Base-by-base conservation (phyloP, 1,140 invertebrate species). In the Colletes gigas region DNA sequence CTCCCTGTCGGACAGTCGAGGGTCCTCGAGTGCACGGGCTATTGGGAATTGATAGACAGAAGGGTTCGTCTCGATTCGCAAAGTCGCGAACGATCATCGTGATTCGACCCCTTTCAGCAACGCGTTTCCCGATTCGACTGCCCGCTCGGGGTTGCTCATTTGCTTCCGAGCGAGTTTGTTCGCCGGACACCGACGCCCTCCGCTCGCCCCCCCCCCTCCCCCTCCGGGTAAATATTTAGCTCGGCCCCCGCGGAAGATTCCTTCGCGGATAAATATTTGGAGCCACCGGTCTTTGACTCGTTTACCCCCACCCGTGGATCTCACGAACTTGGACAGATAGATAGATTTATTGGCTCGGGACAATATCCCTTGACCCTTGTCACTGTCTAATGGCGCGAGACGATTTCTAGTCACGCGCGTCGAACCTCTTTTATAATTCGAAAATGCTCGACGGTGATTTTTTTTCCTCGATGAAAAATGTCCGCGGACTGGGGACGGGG, bases 31-130 rank as follows among this genome's bases (percentile, higher is more conserved):
- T 47, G 14, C 66, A 19, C 44, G 39, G 47, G 59, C 57, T 72
- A 62, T 78, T 19, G 78, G 30, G 44, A 78, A 84, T 74, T 78
- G 83, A 85, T 82, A 77, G 79, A 21, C 83, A 54, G 73, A 84
- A 85, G 78, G 74, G 72, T 47, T 57, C 71, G 55, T 65, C 41
- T 55, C 54, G 50, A 52, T 60, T 59, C 55, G n/a, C 47, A 0
- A 12, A 65, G 10, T 19, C 66, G 54, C 67, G 39, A 6, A 39
- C 57, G 12, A 62, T 17, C n/a, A 19, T 69, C 52, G 55, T 65
- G 1, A 8, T 10, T 14, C 71, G 21, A 19, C n/a, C 21, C 14
- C 17, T 17, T 39, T 8, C 59, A 60, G n/a, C 19, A 21, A 7
- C 63, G 17, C 19, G 21, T 50, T 71, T 52, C 19, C 8, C 17